Conservation (phyloP, 2,888 invertebrate genomes). For the Galeopsomyia nigrocyanea region DNA sequence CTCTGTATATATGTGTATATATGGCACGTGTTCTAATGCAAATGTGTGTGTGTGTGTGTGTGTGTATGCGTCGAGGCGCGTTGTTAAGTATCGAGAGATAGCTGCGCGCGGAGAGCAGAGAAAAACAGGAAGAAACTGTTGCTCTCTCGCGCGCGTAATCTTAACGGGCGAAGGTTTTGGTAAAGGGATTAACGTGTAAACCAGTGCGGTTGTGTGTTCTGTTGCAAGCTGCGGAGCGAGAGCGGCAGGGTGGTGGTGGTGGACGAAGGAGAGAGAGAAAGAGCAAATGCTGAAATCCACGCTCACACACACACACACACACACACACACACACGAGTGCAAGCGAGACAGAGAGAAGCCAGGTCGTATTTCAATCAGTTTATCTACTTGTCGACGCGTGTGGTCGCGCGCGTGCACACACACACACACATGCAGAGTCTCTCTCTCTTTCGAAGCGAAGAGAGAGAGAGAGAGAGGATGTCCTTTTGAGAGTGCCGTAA, state of each 20-base stretch:
- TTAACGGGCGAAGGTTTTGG: slow-evolving; percentile 43
- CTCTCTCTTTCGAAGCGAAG: slow-evolving; percentile 62
- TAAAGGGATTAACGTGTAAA: slow-evolving; percentile 48
- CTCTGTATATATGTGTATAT: not conserved
- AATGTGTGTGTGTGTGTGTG: not conserved
- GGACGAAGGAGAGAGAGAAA: slow-evolving; percentile 16
- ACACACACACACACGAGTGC: too few relatives aligned
- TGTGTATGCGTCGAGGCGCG: slow-evolving; percentile 17
- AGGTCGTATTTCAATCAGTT: slow-evolving; percentile 67
- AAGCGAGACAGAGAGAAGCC: slow-evolving; percentile 17
- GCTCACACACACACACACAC: too few relatives aligned
- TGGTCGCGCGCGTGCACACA: slow-evolving; percentile 56
- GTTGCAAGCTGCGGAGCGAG: not conserved
- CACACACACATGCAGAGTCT: slow-evolving; percentile 57
- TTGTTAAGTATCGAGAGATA: slow-evolving; percentile 7
- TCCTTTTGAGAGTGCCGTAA: slow-evolving; percentile 50
- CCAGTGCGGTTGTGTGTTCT: slow-evolving; percentile 7
- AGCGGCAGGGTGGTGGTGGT: slow-evolving; percentile 13
- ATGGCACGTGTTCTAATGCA: not conserved
- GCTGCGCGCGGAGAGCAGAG: not conserved
- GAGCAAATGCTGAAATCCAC: slow-evolving; percentile 2
- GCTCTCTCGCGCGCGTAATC: slow-evolving; percentile 31
- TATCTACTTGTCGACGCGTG: slow-evolving; percentile 69
- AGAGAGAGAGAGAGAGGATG: slow-evolving; percentile 58
- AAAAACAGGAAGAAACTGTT: slow-evolving; percentile 4